phyloP scores from a whole-genome alignment of 2,797 vertebrate species.

The Leptatherina wallacei region DNA sequence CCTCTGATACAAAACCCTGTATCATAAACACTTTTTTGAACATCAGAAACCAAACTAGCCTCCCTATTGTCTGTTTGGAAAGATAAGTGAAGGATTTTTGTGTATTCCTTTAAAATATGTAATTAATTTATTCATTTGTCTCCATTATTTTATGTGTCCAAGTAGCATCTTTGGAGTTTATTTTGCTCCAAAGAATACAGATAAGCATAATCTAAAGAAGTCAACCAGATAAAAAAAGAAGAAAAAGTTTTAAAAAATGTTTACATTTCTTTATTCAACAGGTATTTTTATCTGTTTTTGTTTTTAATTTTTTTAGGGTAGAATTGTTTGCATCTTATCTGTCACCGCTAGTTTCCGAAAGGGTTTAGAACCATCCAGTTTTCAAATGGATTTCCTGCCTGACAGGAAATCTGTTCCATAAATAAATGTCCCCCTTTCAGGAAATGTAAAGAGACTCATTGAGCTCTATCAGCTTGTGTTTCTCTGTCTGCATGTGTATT shows the following conservation, averaged over 20 bases:
- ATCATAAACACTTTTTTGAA: too few relatives aligned
- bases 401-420: constrained; percentile 44
- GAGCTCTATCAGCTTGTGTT: constrained; percentile 35
- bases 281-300: too few relatives aligned
- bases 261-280: too few relatives aligned
- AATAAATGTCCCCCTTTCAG: constrained; percentile 45
- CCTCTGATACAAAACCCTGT: too few relatives aligned
- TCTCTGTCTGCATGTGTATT: background rate
- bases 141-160: too few relatives aligned
- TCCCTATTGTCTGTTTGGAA: background rate
- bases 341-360: too few relatives aligned
- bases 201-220: background rate
- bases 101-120: background rate
- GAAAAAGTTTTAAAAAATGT: too few relatives aligned
- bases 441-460: constrained; percentile 41
- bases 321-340: too few relatives aligned
- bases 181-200: background rate
- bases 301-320: too few relatives aligned
- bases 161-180: background rate
- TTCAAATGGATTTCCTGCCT: too few relatives aligned
- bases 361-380: too few relatives aligned
- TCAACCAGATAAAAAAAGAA: background rate
- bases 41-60: too few relatives aligned
- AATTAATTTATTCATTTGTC: background rate
- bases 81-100: background rate